Percentiles rank a stretch among this genome's conserved stretches.
Evolutionary conservation across 2,888 invertebrate genomes (phyloP).

Genomic region (Platynereis dumerilii): DNA sequence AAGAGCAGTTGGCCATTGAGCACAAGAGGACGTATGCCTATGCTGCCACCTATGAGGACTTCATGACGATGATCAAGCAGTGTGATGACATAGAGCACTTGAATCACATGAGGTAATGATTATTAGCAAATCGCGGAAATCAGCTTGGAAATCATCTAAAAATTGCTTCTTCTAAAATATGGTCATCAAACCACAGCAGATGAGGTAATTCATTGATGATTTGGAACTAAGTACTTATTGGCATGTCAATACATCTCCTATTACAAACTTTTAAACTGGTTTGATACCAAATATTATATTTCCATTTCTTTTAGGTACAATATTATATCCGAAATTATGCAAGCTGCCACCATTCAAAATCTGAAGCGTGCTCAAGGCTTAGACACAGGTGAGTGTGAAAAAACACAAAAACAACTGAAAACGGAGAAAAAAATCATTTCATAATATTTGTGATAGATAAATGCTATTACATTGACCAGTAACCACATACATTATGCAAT

Average conservation of each 20-base stretch:
- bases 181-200: too few relatives aligned
- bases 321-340: conserved; percentile 91
- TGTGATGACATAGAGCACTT: conserved; percentile 83
- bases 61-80: conserved; percentile 81
- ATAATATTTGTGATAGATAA: neutral
- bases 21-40: conserved; percentile 84
- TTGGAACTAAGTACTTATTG: too few relatives aligned
- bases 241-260: too few relatives aligned
- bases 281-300: neutral
- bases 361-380: conserved; percentile 82
- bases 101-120: conserved; percentile 78
- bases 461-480: too few relatives aligned
- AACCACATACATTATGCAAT: too few relatives aligned
- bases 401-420: too few relatives aligned
- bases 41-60: conserved; percentile 88
- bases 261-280: too few relatives aligned
- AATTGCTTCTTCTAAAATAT: too few relatives aligned
- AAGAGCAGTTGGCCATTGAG: conserved; percentile 72
- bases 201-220: too few relatives aligned
- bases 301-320: conserved; percentile 71
- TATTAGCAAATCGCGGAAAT: neutral
- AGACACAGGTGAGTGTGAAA: conserved; percentile 42
- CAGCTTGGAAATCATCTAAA: too few relatives aligned
- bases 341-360: conserved; percentile 89
- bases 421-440: too few relatives aligned